Base-by-base conservation (phyloP, 2,113 vertebrate genomes). In the Lophochroa leadbeateri region DNA sequence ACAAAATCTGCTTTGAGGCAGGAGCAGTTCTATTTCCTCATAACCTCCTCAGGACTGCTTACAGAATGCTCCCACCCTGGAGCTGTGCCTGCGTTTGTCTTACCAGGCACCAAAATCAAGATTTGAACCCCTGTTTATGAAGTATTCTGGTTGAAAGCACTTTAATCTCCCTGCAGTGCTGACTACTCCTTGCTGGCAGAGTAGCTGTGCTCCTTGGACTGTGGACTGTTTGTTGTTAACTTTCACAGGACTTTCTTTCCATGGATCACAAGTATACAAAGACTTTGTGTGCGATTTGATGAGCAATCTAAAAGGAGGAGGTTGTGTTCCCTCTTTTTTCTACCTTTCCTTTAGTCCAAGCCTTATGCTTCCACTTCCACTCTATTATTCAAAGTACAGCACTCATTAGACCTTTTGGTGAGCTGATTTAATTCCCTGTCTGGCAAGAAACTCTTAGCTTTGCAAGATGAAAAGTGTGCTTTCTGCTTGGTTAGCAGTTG, bases 401-500 rank as follows among this genome's bases (percentile, higher is more conserved):
- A 4, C 23, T 86, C 82, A 15, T 80, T 64, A 27, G 76, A 29
- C 11, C 12, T 64, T 68, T 47, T 12, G 52, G 57, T 79, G 91
- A 86, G 70, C 91, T 72, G 94, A 72, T 90, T 52, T 52, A 82
- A 64, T 21, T 69, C 57, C 35, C 65, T 2, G 4, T 18, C 64
- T 91, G 87, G 60, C 53, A 65, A 81, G 53, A 63, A 91, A 11
- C 80, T 86, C 2, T 83, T 11, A 58, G 69, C 81, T 82, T 63
- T 61, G 90, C 28, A 33, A 57, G 85, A 82, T 64, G n/a, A 61
- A 87, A 77, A 10, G 25, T 37, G 20, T 37, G 17, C 39, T 93
- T 94, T 81, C 94, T 94, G 86, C 88, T 70, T 53, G 75, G 41
- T 80, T 88, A 33, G 86, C 91, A 77, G 43, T 17, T 65, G 58